Evolutionary conservation across 2,113 vertebrate species (phyloP).

Genomic region (western clawed frog (Xenopus tropicalis)): UCB_Xtro_10.0 CM004448.2:36864501-36865000

Average conservation of each 20-base stretch:
- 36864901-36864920: too few relatives aligned
- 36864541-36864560: background rate
- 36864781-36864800: too few relatives aligned
- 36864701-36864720: constrained; percentile 25
- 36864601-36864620: background rate
- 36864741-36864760: background rate
- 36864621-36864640: background rate
- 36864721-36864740: constrained; percentile 7
- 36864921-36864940: too few relatives aligned
- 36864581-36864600: background rate
- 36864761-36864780: constrained; percentile 18
- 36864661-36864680: constrained; percentile 5
- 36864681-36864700: constrained; percentile 11
- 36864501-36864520: background rate
- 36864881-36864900: too few relatives aligned
- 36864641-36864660: constrained; percentile 15
- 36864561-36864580: constrained; percentile 29
- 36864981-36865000: too few relatives aligned
- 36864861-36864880: too few relatives aligned
- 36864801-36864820: too few relatives aligned
- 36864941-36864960: too few relatives aligned
- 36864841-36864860: too few relatives aligned
- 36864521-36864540: background rate
- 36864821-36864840: too few relatives aligned
- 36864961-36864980: too few relatives aligned